phyloP scores from a whole-genome alignment of 2,888 invertebrate genomes.

The Chymomyza caudatula region DNA sequence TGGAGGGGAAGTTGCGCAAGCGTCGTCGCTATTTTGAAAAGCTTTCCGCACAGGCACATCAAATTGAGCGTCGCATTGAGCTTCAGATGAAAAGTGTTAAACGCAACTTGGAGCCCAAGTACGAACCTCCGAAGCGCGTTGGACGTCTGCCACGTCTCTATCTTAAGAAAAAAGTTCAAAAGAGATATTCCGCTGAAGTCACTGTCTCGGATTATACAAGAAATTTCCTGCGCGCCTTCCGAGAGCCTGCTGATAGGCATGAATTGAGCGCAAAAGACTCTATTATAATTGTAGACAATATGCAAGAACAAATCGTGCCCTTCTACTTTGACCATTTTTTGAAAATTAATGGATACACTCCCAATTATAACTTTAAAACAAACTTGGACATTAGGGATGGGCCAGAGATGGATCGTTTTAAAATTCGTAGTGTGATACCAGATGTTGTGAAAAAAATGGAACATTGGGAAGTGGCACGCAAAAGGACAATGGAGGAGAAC shows the following conservation, averaged over 20 bases:
- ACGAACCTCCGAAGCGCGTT: slow-evolving; percentile 53
- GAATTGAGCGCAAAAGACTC: slow-evolving; percentile 57
- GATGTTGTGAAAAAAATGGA: slow-evolving; percentile 62
- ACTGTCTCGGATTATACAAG: slow-evolving; percentile 65
- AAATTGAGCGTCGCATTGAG: slow-evolving; percentile 72
- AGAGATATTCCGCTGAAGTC: not conserved
- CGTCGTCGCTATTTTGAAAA: slow-evolving; percentile 55
- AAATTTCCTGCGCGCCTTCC: slow-evolving; percentile 74
- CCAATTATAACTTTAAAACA: slow-evolving; percentile 76
- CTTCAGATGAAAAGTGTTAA: slow-evolving; percentile 73
- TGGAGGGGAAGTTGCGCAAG: slow-evolving; percentile 65
- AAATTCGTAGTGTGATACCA: slow-evolving; percentile 52
- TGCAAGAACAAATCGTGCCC: slow-evolving; percentile 75
- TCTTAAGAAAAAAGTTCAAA: slow-evolving; percentile 51
- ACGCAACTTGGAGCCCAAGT: slow-evolving; percentile 73
- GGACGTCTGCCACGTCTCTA: slow-evolving; percentile 64
- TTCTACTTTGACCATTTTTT: slow-evolving; percentile 77
- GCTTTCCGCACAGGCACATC: slow-evolving; percentile 69
- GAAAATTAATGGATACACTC: slow-evolving; percentile 74
- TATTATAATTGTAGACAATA: slow-evolving; percentile 59
- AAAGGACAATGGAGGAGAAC: slow-evolving; percentile 74
- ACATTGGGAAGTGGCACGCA: slow-evolving; percentile 62
- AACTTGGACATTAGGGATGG: slow-evolving; percentile 74
- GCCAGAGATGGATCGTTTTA: slow-evolving; percentile 62
- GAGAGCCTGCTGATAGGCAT: slow-evolving; percentile 52